These are phyloP conservation scores for Psilanteris sp. DNA, from an alignment of 1,140 invertebrate genomes.

Conservation along the genomic window DNA sequence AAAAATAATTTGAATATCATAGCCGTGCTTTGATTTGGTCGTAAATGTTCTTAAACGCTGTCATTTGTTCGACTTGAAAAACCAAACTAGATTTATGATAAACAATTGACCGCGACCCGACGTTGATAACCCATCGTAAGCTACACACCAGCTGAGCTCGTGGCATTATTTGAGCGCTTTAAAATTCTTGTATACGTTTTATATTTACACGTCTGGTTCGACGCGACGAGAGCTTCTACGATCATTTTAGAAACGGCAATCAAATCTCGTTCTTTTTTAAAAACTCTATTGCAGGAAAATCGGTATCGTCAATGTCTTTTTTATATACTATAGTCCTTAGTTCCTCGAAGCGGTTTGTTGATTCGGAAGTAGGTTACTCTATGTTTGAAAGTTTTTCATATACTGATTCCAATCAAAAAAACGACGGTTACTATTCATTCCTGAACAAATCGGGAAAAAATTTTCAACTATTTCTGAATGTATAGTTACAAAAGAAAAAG, in stretches of 20 bases:
- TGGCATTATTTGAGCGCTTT: too few relatives aligned
- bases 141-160: too few relatives aligned
- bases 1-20: slow-evolving; percentile 14
- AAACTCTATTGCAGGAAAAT: slow-evolving; percentile 51
- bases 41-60: too few relatives aligned
- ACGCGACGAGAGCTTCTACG: slow-evolving; percentile 40
- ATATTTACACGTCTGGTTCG: slow-evolving; percentile 30
- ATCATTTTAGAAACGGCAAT: slow-evolving; percentile 56
- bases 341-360: slow-evolving; percentile 51
- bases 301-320: slow-evolving; percentile 45
- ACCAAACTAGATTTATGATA: not conserved
- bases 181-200: slow-evolving; percentile 5
- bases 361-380: slow-evolving; percentile 62
- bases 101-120: too few relatives aligned
- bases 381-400: slow-evolving; percentile 63
- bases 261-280: slow-evolving; percentile 58
- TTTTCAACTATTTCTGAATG: slow-evolving; percentile 57
- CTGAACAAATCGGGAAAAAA: slow-evolving; percentile 51
- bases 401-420: slow-evolving; percentile 64
- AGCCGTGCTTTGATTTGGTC: too few relatives aligned
- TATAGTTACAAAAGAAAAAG: slow-evolving; percentile 49
- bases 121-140: too few relatives aligned
- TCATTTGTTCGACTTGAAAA: too few relatives aligned
- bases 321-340: slow-evolving; percentile 41
- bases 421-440: slow-evolving; percentile 62